Percentiles rank a stretch among this genome's conserved stretches.
Conservation (phyloP, 2,113 vertebrate genomes). For the Corynorhinus townsendii region DNA sequence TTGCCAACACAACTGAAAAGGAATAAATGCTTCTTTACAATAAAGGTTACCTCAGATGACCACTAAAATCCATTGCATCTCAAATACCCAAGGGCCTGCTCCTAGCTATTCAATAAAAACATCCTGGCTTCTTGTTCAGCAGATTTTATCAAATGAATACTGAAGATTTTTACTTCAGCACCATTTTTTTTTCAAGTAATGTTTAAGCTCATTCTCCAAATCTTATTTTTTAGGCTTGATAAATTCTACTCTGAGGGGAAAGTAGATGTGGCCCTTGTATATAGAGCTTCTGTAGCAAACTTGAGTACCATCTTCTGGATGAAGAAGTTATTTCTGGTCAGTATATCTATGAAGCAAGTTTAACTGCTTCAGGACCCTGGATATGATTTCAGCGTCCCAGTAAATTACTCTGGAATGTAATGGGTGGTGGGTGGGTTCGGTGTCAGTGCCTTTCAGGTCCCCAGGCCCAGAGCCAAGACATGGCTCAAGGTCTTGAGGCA, state of each 20-base stretch:
- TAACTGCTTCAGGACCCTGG: background rate
- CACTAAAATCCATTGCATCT: background rate
- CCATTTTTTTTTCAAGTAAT: slow-evolving; percentile 6
- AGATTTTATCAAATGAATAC: slow-evolving; percentile 24
- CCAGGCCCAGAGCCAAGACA: accelerated
- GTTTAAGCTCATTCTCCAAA: background rate
- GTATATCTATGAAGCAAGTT: background rate
- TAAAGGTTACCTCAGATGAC: background rate
- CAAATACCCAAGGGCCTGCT: background rate
- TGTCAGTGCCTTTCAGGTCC: background rate
- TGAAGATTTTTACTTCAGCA: background rate
- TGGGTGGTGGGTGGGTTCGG: background rate
- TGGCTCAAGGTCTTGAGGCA: background rate
- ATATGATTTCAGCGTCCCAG: background rate
- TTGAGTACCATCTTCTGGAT: background rate
- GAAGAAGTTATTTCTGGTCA: background rate
- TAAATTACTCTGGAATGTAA: background rate
- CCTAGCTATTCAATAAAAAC: background rate
- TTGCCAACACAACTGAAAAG: slow-evolving; percentile 9
- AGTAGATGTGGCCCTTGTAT: background rate
- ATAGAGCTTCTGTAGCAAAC: background rate
- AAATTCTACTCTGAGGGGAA: background rate
- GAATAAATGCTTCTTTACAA: slow-evolving; percentile 33
- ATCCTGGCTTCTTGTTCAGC: background rate
- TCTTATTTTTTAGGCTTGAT: background rate